Percentiles rank a stretch among this genome's conserved stretches.
Evolutionary conservation across 2,797 vertebrate species (phyloP).

Genomic region (Heliangelus exortis): DNA sequence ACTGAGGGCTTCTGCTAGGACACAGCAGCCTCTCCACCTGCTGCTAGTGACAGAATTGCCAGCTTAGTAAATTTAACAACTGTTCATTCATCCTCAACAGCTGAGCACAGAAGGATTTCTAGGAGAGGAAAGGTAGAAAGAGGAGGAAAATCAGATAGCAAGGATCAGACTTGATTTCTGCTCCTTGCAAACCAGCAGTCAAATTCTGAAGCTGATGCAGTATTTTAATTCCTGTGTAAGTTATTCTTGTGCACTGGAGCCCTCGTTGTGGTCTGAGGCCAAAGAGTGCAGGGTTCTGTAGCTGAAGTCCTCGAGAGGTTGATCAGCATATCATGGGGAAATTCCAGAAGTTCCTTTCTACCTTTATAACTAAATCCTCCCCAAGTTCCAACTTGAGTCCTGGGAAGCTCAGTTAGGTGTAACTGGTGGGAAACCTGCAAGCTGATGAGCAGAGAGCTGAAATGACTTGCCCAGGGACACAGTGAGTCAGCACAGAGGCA

Average conservation of each 20-base stretch:
- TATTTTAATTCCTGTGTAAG: neutral
- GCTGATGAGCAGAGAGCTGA: conserved; percentile 28
- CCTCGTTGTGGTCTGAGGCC: neutral
- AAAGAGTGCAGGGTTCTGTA: neutral
- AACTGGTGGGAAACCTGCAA: conserved; percentile 46
- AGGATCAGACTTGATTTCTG: neutral
- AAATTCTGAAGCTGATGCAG: neutral
- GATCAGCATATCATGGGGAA: neutral
- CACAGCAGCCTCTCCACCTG: neutral
- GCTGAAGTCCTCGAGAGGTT: neutral
- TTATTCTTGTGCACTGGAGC: neutral
- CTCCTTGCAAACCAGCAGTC: neutral
- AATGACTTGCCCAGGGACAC: conserved; percentile 42
- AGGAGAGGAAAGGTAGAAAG: neutral
- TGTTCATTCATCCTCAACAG: neutral
- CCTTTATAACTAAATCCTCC: conserved; percentile 1
- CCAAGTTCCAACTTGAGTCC: conserved; percentile 58
- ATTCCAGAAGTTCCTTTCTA: conserved; percentile 51
- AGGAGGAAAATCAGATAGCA: neutral
- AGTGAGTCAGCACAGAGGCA: conserved; percentile 40
- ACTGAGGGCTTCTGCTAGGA: neutral
- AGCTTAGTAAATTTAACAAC: neutral
- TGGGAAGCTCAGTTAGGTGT: conserved; percentile 30
- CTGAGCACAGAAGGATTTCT: neutral
- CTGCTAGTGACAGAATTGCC: neutral